Evolutionary conservation across 2,888 invertebrate species (phyloP).

Genomic region (Plebejus argus): DNA sequence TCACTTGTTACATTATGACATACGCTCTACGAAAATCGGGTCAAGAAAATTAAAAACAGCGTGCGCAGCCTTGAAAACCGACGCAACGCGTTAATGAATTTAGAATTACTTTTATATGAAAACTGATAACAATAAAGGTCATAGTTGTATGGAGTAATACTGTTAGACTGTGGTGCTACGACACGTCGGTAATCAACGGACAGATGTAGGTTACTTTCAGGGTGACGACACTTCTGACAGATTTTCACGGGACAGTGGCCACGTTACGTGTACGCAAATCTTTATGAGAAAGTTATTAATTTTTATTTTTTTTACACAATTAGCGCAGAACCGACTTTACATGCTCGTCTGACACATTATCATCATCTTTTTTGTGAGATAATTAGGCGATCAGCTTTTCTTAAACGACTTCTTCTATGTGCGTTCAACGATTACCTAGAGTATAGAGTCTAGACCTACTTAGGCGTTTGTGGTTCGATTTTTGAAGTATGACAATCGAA

Average conservation of each 20-base stretch:
- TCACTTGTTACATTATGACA: conserved; percentile 23
- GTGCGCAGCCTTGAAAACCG: conserved; percentile 54
- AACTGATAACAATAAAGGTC: conserved; percentile 48
- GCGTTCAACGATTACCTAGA: no score
- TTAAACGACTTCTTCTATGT: no score
- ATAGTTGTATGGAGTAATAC: conserved; percentile 44
- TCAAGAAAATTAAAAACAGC: conserved; percentile 69
- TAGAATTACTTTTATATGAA: conserved; percentile 37
- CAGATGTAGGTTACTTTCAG: conserved; percentile 57
- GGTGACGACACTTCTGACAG: conserved; percentile 1
- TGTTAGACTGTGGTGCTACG: conserved; percentile 44
- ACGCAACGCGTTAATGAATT: conserved; percentile 38
- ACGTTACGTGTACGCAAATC: background rate
- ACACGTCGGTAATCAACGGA: conserved; percentile 53
- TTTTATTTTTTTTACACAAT: no score
- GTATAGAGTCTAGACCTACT: no score
- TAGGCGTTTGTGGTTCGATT: no score
- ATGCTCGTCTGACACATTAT: no score
- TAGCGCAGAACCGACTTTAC: no score
- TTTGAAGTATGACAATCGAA: background rate
- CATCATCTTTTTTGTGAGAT: no score
- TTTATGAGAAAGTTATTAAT: no score
- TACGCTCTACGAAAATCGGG: conserved; percentile 62
- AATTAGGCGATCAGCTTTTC: no score
- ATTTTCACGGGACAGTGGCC: background rate